phyloP scores from a whole-genome alignment of 2,113 vertebrate genomes.

The Daboia siamensis region DNA sequence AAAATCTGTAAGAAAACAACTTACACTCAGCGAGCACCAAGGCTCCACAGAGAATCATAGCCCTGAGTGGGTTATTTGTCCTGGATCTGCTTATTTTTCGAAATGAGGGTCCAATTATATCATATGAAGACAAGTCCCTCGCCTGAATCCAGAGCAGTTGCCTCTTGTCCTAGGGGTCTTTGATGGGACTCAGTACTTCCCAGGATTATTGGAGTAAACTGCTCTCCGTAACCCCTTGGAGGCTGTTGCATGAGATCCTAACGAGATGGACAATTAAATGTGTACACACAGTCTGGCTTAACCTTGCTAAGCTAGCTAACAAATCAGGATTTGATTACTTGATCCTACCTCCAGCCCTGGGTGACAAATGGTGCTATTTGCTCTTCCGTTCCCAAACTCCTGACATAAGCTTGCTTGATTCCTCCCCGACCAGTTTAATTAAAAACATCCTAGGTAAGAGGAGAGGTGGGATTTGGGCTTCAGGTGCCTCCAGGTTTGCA shows the following conservation, averaged over 20 bases:
- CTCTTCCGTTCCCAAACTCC: slow-evolving; percentile 40
- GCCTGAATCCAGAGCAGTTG: background rate
- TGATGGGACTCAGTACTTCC: background rate
- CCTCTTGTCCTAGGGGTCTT: background rate
- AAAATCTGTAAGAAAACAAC: too few species aligned
- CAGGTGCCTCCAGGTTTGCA: slow-evolving; percentile 20
- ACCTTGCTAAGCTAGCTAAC: background rate
- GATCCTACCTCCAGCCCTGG: slow-evolving; percentile 33
- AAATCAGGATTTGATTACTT: background rate
- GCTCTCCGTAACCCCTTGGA: background rate
- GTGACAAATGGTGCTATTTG: slow-evolving; percentile 38
- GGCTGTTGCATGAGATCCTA: too few species aligned
- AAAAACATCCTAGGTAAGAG: slow-evolving; percentile 38
- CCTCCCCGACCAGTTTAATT: slow-evolving; percentile 48
- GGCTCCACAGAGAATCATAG: too few species aligned
- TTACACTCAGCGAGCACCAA: too few species aligned
- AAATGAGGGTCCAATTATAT: background rate
- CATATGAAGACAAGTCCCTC: background rate
- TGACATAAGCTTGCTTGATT: slow-evolving; percentile 44
- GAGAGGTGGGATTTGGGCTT: slow-evolving; percentile 47
- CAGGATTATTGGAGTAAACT: background rate
- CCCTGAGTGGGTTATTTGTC: background rate
- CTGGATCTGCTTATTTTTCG: background rate
- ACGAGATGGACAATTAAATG: too few species aligned
- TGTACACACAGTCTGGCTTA: background rate